Conservation (phyloP, 2,113 vertebrate genomes). For the Brachyistius frenatus region DNA sequence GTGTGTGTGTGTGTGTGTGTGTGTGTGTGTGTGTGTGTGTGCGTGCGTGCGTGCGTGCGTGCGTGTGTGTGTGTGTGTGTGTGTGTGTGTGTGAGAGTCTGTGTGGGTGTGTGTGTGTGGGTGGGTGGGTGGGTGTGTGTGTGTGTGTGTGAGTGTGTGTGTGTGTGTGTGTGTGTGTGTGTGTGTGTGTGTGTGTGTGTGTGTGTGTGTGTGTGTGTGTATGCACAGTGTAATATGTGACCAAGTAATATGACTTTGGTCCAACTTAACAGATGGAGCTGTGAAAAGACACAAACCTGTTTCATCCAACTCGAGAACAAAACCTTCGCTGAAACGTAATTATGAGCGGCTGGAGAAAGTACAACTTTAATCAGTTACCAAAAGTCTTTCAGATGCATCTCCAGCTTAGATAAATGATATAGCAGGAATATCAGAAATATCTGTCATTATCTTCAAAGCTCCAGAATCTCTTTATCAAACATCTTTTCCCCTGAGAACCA, state of each 20-base stretch:
- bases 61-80: background rate
- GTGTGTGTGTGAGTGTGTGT: conserved; percentile 9
- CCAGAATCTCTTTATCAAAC: conserved; percentile 36
- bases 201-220: background rate
- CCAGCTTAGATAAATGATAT: conserved; percentile 35
- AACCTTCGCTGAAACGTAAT: conserved; percentile 25
- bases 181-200: too few species aligned
- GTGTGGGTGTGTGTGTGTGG: background rate
- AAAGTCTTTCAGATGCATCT: conserved; percentile 49
- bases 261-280: conserved; percentile 69
- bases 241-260: conserved; percentile 28
- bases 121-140: background rate
- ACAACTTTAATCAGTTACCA: conserved; percentile 19
- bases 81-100: background rate
- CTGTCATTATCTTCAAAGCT: conserved; percentile 57
- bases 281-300: conserved; percentile 52
- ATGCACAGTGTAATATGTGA: background rate
- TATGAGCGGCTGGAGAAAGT: conserved; percentile 39
- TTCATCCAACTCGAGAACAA: conserved; percentile 46
- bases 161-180: background rate
- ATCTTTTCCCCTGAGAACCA: conserved; percentile 3
- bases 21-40: background rate
- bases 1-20: conserved; percentile 10
- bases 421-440: conserved; percentile 33
- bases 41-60: too few species aligned